Evolutionary conservation across 2,113 vertebrate genomes (phyloP), one percentile per base, ranked within the genome.

Genomic region (Conger conger): DNA sequence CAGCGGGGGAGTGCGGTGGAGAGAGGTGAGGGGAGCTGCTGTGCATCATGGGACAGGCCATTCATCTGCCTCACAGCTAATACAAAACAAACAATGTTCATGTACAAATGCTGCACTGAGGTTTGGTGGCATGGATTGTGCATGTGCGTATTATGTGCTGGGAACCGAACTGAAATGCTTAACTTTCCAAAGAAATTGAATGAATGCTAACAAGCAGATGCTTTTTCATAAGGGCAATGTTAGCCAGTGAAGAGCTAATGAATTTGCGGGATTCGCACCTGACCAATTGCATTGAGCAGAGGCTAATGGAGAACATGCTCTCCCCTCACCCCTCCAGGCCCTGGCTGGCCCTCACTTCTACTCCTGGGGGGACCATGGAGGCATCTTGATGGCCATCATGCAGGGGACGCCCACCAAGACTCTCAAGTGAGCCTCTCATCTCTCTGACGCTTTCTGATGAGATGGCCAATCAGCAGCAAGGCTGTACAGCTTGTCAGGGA

Each of bases 321-420:
- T n/a, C n/a, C 27, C 79, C 20, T 50, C 45, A 50, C 6, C 45
- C 30, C 1, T 81, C 17, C 88, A 99, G 98, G 96, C 97, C 0
- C 95, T 99, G 79, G 95, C 97, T 1, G 98, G 98, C 57, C 97
- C 98, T 82, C 97, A 99, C 87, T 99, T 98, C 90, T 99, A 98
- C 84, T 97, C 98, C 0, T 99, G 98, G 98, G 98, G 97, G 0
- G 98, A 99, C 89, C 98, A 99, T 0, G 98, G 98, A 0, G 98
- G 98, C 1, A 96, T 99, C 88, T 94, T 99, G 6, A 92, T 99
- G 95, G 98, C 98, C 17, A 97, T 99, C 0, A 92, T 96, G 0
- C 97, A 99, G 86, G 97, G 97, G 81, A 94, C 93, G 0, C 94
- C 97, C 87, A 97, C 96, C 16, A 96, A 90, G n/a, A 96, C 97